Evolutionary conservation across 2,888 invertebrate species (phyloP).

Genomic region (Cordilura impudica): DNA sequence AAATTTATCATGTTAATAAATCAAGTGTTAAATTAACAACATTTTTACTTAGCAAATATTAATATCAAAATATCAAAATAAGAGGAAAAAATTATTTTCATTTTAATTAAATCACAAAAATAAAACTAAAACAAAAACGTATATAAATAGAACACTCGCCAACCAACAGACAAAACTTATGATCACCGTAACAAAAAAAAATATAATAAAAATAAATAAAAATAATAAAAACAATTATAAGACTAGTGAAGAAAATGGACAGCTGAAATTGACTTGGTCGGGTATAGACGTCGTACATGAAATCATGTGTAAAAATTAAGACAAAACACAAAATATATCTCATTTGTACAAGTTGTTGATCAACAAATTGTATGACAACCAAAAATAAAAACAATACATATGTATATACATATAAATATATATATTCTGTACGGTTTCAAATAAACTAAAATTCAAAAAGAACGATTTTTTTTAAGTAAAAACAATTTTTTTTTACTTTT

Average conservation of each 20-base stretch:
- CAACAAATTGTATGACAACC: constrained; percentile 51
- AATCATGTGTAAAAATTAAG: background rate
- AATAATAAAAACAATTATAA: constrained; percentile 3
- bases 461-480: background rate
- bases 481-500: too few species aligned
- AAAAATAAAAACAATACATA: constrained; percentile 21
- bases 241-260: constrained; percentile 6
- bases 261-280: constrained; percentile 24
- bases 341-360: constrained; percentile 27
- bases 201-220: background rate
- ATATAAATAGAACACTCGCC: constrained; percentile 17
- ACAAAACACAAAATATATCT: background rate
- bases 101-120: constrained; percentile 6
- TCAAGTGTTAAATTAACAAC: constrained; percentile 28
- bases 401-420: constrained; percentile 34
- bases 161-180: constrained; percentile 19
- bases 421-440: constrained; percentile 9
- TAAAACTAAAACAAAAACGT: background rate
- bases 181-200: background rate
- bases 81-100: background rate
- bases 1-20: constrained; percentile 19
- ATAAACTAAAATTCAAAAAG: constrained; percentile 20
- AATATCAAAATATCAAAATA: background rate
- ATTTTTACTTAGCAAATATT: background rate
- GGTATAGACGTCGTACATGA: background rate